Base-by-base conservation (phyloP, 2,888 invertebrate genomes). In the Scaptodrosophila latifasciaeformis region DNA sequence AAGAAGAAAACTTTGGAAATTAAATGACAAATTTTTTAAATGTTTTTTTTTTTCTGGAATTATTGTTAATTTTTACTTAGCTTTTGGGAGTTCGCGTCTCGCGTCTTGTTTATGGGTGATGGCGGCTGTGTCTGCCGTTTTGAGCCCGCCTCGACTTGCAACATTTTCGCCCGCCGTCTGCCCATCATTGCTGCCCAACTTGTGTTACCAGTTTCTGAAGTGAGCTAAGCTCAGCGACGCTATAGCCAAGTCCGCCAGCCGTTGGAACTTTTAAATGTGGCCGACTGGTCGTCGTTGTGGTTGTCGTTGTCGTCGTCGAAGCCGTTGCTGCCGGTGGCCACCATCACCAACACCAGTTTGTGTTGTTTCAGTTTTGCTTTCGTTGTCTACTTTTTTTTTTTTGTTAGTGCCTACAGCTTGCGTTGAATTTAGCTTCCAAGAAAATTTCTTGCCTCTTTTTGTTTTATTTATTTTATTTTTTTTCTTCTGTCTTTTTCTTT, bases 381-480 rank as follows among this genome's bases (percentile, higher is more conserved):
- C 37, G 37, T 37, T 17, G 13, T 17, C 9, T 17, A 17, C 37
- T 17, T 37, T 37, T 37, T 24, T 24, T 24, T 24, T 24, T 24
- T 24, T 24, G 24, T 46, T 65, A 37, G 57, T 60, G 50, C 52
- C 49, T 42, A 58, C 37, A 24, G 24, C 37, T 37, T 17, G 59
- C 53, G 59, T 59, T 62, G 63, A 57, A 51, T 69, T 66, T 53
- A 59, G 71, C 57, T 76, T 79, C 77, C 70, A 57, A 62, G 74
- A 72, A 76, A 57, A 49, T 60, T 66, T 60, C 59, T 57, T 56
- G 52, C 19, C 45, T 50, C 53, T n/a, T n/a, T n/a, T n/a, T n/a
- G n/a, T n/a, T n/a, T n/a, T n/a, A n/a, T n/a, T n/a, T n/a, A n/a
- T n/a, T n/a, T n/a, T n/a, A n/a, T n/a, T n/a, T n/a, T n/a, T n/a